Conservation (phyloP, 2,797 vertebrate genomes). For the Phrynocephalus vlangalii region DNA sequence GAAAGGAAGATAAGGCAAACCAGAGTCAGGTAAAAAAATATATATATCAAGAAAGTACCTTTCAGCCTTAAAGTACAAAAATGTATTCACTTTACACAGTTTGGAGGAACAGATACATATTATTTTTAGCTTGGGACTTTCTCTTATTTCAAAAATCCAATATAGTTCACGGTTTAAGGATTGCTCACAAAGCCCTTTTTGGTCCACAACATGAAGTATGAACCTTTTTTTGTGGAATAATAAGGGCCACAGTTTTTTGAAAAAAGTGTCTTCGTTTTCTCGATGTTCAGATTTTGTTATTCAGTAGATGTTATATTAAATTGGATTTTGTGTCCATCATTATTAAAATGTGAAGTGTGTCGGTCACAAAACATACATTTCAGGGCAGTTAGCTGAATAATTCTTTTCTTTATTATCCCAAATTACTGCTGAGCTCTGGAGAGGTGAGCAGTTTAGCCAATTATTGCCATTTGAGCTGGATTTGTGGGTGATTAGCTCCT, state of each 20-base stretch:
- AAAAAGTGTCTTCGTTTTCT: constrained; percentile 41
- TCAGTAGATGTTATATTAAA: constrained; percentile 72
- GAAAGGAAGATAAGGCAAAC: not conserved
- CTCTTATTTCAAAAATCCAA: constrained; percentile 40
- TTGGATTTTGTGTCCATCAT: constrained; percentile 82
- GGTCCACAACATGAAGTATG: constrained; percentile 30
- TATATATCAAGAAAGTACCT: not conserved
- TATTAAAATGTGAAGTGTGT: constrained; percentile 87
- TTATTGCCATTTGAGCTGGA: constrained; percentile 88
- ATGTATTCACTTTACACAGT: not conserved
- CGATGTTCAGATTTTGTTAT: constrained; percentile 70
- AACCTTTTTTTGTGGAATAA: constrained; percentile 51
- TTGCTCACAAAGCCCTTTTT: constrained; percentile 33
- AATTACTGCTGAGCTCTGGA: constrained; percentile 88
- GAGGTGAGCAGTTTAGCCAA: constrained; percentile 87
- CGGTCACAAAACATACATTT: constrained; percentile 84
- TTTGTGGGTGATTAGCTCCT: constrained; percentile 88
- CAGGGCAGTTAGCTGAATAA: constrained; percentile 82
- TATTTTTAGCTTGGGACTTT: constrained; percentile 3
- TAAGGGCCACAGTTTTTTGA: constrained; percentile 41
- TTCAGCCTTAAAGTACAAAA: not conserved
- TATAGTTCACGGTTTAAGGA: constrained; percentile 6
- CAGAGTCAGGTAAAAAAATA: not conserved
- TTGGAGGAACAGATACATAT: not conserved
- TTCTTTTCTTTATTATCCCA: constrained; percentile 86